These are phyloP conservation scores for Doris montereyensis DNA, from an alignment of 2,888 invertebrate species.

Conservation along the genomic window DNA sequence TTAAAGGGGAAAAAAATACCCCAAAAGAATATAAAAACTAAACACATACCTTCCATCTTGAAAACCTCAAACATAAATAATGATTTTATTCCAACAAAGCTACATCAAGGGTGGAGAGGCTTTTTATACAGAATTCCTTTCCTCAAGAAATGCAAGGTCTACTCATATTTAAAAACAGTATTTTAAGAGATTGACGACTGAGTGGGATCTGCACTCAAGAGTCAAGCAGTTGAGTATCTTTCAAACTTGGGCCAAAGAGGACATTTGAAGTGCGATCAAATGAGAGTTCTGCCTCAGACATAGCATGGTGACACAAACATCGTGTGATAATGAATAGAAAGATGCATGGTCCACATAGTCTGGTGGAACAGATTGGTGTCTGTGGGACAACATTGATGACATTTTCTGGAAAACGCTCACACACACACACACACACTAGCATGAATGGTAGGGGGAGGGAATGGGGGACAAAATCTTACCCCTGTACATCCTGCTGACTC, in stretches of 20 bases:
- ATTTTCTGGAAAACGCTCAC: constrained; percentile 17
- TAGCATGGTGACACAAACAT: neutral
- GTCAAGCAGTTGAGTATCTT: too few relatives aligned
- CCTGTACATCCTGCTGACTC: constrained; percentile 39
- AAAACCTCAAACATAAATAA: constrained; percentile 5
- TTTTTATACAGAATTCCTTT: too few relatives aligned
- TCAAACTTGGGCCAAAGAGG: too few relatives aligned
- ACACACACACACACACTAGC: constrained; percentile 30
- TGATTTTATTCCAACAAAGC: constrained; percentile 15
- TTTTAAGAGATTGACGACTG: too few relatives aligned
- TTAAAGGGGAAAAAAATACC: neutral
- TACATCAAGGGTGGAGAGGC: neutral
- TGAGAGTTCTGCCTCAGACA: too few relatives aligned
- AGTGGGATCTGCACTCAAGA: too few relatives aligned
- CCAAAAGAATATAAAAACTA: neutral
- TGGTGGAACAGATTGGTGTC: too few relatives aligned
- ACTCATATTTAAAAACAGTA: too few relatives aligned
- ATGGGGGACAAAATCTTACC: constrained; percentile 41
- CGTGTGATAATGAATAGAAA: neutral
- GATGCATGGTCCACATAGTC: too few relatives aligned
- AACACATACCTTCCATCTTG: constrained; percentile 17
- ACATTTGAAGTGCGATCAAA: too few relatives aligned
- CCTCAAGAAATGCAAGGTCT: too few relatives aligned
- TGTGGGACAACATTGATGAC: too few relatives aligned
- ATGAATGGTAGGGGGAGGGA: constrained; percentile 17